Evolutionary conservation across 35 echinoderm and acorn worm species (phyloP).

Genomic region (Lytechinus pictus): DNA sequence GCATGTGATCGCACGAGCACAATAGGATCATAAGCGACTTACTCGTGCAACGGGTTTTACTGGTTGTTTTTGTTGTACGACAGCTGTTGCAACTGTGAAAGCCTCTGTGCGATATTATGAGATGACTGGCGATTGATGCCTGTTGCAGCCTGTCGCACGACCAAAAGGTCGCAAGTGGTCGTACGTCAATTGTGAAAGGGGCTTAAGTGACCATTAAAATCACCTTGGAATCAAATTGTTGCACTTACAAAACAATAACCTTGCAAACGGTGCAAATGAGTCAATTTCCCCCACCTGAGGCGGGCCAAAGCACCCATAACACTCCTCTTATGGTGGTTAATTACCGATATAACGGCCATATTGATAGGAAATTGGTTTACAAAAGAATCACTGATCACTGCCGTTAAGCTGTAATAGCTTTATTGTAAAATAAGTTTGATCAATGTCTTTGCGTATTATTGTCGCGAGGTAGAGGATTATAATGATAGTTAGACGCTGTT

Average conservation of each 20-base stretch:
- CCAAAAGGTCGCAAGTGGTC: too few species aligned
- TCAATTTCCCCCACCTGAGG: background rate
- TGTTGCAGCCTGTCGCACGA: too few species aligned
- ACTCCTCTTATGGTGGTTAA: background rate
- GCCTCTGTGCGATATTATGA: too few species aligned
- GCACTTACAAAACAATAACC: background rate
- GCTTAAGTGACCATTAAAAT: background rate
- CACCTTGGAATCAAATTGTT: background rate
- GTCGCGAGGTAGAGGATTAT: background rate
- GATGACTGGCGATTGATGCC: too few species aligned
- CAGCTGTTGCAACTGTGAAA: too few species aligned
- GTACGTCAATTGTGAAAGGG: too few species aligned
- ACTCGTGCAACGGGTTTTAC: too few species aligned
- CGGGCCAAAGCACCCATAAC: background rate
- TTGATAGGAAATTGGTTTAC: background rate
- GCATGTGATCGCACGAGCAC: too few species aligned
- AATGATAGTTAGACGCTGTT: background rate
- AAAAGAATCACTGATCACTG: background rate
- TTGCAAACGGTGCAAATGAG: background rate
- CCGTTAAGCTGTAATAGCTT: background rate
- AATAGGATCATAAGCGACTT: too few species aligned
- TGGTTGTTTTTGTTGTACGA: too few species aligned
- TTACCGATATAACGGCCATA: background rate
- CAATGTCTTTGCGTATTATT: background rate
- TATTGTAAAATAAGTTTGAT: background rate